These are phyloP conservation scores for Dinothrombium tinctorium DNA, from an alignment of 1,140 invertebrate genomes.

Conservation along the genomic window DNA sequence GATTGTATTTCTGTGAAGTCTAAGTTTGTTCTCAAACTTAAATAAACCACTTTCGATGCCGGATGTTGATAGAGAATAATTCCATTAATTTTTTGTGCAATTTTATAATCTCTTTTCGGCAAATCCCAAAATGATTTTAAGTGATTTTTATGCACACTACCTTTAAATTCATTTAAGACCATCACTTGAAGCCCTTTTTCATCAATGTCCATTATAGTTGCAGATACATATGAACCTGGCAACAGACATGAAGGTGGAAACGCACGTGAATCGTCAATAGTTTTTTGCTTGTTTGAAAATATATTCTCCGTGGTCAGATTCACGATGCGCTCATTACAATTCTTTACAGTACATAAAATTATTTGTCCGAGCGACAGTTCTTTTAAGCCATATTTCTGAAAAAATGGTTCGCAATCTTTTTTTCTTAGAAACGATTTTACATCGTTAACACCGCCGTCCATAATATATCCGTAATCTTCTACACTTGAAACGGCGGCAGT, in stretches of 20 bases:
- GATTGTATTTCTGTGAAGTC: constrained; percentile 1
- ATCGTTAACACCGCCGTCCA: constrained; percentile 46
- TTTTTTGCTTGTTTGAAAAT: not conserved
- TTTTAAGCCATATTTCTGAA: constrained; percentile 5
- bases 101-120: constrained; percentile 6
- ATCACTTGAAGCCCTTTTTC: constrained; percentile 29
- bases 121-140: constrained; percentile 20
- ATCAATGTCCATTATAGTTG: constrained; percentile 17
- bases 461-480: constrained; percentile 54
- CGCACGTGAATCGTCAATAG: constrained; percentile 17
- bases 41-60: constrained; percentile 4
- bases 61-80: constrained; percentile 9
- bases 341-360: constrained; percentile 32
- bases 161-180: constrained; percentile 26
- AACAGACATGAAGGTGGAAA: constrained; percentile 23
- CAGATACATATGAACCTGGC: constrained; percentile 3
- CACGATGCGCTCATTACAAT: constrained; percentile 22
- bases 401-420: constrained; percentile 14
- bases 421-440: constrained; percentile 36
- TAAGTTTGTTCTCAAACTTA: constrained; percentile 7
- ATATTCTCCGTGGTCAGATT: constrained; percentile 24
- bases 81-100: constrained; percentile 6
- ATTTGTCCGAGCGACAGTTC: constrained; percentile 31
- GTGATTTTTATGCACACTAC: constrained; percentile 28
- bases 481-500: constrained; percentile 1